These are phyloP conservation scores for Caenorhabditis latens DNA, from an alignment of 1,140 invertebrate species.

Conservation along the genomic window DNA sequence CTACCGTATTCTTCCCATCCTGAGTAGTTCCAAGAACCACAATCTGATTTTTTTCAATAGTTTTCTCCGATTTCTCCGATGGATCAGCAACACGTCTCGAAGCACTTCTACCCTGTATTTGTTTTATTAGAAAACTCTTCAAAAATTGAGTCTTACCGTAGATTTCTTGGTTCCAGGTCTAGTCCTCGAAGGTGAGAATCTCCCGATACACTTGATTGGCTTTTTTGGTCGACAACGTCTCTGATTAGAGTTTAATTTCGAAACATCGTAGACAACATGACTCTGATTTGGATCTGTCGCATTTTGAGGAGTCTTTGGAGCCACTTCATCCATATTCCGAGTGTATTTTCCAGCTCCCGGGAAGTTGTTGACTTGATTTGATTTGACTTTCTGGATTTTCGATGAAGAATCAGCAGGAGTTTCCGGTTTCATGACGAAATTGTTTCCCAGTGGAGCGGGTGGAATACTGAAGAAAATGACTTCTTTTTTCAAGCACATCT, in stretches of 20 bases:
- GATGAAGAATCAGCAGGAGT: background rate
- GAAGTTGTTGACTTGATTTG: background rate
- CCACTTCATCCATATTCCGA: background rate
- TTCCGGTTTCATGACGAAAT: background rate
- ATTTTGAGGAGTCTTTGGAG: background rate
- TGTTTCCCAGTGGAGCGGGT: background rate
- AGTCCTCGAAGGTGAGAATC: too few relatives aligned
- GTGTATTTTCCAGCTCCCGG: constrained; percentile 12
- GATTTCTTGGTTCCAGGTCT: background rate
- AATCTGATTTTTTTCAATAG: background rate
- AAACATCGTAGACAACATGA: constrained; percentile 16
- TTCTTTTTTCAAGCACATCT: too few relatives aligned
- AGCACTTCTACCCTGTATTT: background rate
- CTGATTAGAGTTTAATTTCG: background rate
- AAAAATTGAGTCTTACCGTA: background rate
- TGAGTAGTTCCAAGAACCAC: constrained; percentile 2
- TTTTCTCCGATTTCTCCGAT: background rate
- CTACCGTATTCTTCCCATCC: constrained; percentile 39
- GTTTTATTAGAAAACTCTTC: background rate
- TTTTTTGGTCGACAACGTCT: background rate
- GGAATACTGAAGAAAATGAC: background rate
- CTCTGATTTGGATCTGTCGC: background rate
- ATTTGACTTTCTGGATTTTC: background rate
- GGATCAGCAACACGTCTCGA: background rate
- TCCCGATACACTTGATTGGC: too few relatives aligned